phyloP scores from a whole-genome alignment of 2,113 vertebrate species.

The Otis tarda region DNA sequence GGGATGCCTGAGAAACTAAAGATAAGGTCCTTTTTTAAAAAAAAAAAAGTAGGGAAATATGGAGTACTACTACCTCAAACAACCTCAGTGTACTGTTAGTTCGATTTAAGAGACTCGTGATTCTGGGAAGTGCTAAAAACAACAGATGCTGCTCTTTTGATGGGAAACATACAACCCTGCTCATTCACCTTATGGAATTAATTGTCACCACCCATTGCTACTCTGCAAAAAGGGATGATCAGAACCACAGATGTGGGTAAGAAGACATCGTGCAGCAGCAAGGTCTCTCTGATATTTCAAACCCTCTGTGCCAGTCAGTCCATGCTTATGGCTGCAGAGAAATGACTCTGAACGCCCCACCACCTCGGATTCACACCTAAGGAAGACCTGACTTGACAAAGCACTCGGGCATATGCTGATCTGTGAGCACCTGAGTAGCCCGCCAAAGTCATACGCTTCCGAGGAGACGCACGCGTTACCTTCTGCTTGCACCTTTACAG shows the following conservation, averaged over 20 bases:
- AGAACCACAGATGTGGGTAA: background rate
- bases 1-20: background rate
- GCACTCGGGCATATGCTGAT: background rate
- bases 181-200: conserved; percentile 41
- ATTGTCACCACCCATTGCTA: background rate
- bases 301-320: background rate
- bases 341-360: rapidly evolving
- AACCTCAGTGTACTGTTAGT: conserved; percentile 54
- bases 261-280: background rate
- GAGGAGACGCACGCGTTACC: background rate
- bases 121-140: conserved; percentile 46
- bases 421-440: background rate
- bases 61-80: conserved; percentile 30
- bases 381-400: background rate
- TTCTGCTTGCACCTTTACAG: background rate
- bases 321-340: background rate
- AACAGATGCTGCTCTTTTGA: conserved; percentile 65
- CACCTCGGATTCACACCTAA: background rate
- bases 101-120: conserved; percentile 18
- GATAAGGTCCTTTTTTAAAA: background rate
- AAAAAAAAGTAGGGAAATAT: background rate
- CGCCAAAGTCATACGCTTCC: background rate
- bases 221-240: background rate
- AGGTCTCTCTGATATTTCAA: background rate
- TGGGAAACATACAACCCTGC: background rate